phyloP scores from a whole-genome alignment of 92 coral and sea anemone genomes.

The Parazoanthus swiftii region DNA sequence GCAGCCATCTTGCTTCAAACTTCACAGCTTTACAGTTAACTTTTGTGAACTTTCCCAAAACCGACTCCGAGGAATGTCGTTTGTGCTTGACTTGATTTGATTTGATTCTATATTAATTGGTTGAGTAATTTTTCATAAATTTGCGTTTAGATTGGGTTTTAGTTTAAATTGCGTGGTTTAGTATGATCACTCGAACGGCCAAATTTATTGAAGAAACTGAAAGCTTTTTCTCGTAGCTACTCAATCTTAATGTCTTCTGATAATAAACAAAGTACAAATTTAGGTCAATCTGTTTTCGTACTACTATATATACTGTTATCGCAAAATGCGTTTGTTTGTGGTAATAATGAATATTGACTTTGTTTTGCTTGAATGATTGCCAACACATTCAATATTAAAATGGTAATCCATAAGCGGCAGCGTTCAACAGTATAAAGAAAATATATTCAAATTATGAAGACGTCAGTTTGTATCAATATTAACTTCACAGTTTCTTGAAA shows the following conservation, averaged over 20 bases:
- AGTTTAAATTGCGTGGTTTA: background rate
- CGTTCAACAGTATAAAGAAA: background rate
- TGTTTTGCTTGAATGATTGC: slow-evolving; percentile 24
- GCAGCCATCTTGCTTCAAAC: background rate
- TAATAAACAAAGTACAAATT: slow-evolving; percentile 2
- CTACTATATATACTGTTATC: background rate
- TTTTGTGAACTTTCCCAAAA: background rate
- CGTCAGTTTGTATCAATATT: background rate
- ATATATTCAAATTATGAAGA: background rate
- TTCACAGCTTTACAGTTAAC: background rate
- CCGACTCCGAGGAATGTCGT: background rate
- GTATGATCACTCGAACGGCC: background rate
- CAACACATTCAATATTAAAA: background rate
- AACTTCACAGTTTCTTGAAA: no score
- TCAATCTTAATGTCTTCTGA: background rate
- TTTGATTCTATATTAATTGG: slow-evolving; percentile 2
- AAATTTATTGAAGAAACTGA: background rate
- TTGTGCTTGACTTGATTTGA: slow-evolving; percentile 15
- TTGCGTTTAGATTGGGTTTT: slow-evolving; percentile 39
- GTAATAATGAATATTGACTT: slow-evolving; percentile 23
- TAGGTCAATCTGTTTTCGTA: background rate
- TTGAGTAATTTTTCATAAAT: slow-evolving; percentile 31
- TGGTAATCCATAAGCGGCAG: background rate
- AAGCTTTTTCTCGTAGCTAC: background rate
- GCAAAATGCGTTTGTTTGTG: background rate